Base-by-base conservation (phyloP, 2,113 vertebrate genomes). In the Sisor rabdophorus region DNA sequence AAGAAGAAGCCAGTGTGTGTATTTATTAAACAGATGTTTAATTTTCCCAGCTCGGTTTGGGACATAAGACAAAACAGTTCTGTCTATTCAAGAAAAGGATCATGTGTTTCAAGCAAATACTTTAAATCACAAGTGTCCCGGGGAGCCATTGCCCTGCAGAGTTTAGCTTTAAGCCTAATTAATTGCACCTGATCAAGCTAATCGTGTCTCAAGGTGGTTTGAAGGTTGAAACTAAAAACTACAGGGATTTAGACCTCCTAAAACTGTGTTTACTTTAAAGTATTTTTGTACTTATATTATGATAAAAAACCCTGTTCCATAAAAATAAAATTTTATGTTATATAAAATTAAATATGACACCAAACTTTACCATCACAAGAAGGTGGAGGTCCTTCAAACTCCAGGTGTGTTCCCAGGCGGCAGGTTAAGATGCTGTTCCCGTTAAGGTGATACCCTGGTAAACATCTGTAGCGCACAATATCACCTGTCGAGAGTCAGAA, bases 401-500 rank as follows among this genome's bases (percentile, higher is more conserved):
- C 94, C 8, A 98, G 92, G 36, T 94, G 92, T 0, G 93, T 95
- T 55, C 95, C 93, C 1, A 98, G 85, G 2, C 91, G 93, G 88
- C 97, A 98, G 48, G 95, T 96, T 80, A 94, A 89, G 77, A 98
- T 96, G 85, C 94, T 94, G 79, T 87, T 97, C 6, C 96, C 97
- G 36, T 90, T 92, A 77, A 98, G 85, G 61, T 93, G 94, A 76
- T 95, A 98, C 67, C 97, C 97, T 1, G 95, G 94, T 19, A 98
- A 91, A 87, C 96, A 98, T 56, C 93, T 87, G 87, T 98, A 98
- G 63, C 94, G 93, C 73, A 98, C 95, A 0, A 96, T 92, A 79
- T 98, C 95, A 84, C 96, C 97, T 98, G 86, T 79, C 80, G 63
- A 81, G 52, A 83, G 55, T 28, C 2, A 22, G 20, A 71, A 26